phyloP scores from a whole-genome alignment of 2,797 vertebrate species.

The Allenopithecus nigroviridis region DNA sequence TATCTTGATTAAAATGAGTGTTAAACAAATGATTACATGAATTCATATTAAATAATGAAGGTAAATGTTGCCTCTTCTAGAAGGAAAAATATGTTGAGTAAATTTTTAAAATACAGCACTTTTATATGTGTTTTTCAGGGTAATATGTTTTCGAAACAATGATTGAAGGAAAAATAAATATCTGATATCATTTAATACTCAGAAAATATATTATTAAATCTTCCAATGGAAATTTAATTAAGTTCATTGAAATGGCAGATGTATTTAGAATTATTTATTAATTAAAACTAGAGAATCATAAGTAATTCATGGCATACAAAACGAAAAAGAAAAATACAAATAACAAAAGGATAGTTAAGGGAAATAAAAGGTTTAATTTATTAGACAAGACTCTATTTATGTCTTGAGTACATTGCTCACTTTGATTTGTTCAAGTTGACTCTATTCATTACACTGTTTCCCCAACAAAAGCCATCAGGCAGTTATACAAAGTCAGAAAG shows the following conservation, averaged over 20 bases:
- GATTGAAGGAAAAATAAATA: neutral
- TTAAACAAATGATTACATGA: constrained; percentile 9
- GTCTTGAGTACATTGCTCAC: neutral
- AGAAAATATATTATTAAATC: neutral
- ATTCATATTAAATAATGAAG: constrained; percentile 12
- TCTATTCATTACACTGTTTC: neutral
- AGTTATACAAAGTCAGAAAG: neutral
- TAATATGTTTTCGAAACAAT: neutral
- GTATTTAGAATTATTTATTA: neutral
- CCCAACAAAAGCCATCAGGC: neutral
- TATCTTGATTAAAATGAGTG: neutral
- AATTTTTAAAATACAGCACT: neutral
- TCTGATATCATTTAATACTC: neutral
- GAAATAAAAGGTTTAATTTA: neutral
- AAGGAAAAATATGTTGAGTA: neutral
- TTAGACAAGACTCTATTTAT: neutral
- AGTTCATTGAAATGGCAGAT: neutral
- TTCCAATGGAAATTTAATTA: neutral
- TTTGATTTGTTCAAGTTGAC: neutral
- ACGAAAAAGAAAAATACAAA: neutral
- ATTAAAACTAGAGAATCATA: neutral
- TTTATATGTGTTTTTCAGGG: neutral
- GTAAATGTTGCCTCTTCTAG: neutral
- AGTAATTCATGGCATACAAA: neutral
- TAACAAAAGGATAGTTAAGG: neutral